phyloP scores from a whole-genome alignment of 2,888 invertebrate genomes.

The Campoplex nolae region DNA sequence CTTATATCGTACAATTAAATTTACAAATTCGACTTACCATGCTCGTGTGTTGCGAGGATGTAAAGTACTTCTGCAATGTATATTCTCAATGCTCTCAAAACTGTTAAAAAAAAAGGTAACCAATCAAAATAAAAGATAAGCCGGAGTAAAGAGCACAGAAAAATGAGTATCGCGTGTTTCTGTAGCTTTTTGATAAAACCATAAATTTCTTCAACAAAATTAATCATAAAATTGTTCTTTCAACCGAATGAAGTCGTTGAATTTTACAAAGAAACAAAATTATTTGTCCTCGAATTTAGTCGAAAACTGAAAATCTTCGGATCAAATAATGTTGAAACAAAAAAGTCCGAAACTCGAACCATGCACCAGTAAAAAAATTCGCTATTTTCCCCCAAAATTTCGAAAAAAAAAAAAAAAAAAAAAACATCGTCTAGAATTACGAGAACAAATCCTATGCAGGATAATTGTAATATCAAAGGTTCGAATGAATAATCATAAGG shows the following conservation, averaged over 20 bases:
- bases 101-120: background rate
- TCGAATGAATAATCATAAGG: background rate
- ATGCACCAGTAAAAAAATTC: background rate
- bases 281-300: background rate
- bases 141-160: background rate
- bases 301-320: too few species aligned
- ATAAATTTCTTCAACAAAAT: background rate
- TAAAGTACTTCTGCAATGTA: background rate
- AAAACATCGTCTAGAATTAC: background rate
- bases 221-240: background rate
- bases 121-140: background rate
- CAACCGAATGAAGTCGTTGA: background rate
- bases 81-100: too few species aligned
- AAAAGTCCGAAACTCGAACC: too few species aligned
- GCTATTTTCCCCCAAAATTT: background rate
- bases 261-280: background rate
- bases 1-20: background rate
- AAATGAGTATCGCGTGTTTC: background rate
- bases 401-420: background rate
- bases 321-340: too few species aligned
- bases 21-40: background rate
- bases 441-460: background rate
- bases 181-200: background rate
- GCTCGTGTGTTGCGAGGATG: background rate
- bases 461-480: background rate